phyloP scores from a whole-genome alignment of 2,113 vertebrate species.

The Campylomormyrus numenius region DNA sequence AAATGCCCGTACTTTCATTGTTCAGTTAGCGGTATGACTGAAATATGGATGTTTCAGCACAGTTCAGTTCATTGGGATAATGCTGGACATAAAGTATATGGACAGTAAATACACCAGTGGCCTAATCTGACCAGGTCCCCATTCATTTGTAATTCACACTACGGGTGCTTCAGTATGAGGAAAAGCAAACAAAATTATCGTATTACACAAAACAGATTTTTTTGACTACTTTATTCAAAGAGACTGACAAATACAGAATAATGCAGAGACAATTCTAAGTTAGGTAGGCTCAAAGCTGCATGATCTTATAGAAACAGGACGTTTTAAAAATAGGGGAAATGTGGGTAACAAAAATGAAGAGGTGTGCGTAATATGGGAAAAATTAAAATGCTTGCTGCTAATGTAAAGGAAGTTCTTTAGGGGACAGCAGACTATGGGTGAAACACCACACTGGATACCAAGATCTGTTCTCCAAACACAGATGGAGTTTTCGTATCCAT shows the following conservation, averaged over 20 bases:
- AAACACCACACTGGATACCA: neutral
- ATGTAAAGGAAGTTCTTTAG: neutral
- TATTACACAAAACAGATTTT: neutral
- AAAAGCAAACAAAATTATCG: neutral
- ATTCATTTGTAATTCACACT: neutral
- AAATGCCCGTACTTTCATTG: neutral
- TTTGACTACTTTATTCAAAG: constrained; percentile 15
- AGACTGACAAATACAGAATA: constrained; percentile 7
- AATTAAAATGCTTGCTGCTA: neutral
- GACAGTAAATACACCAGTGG: neutral
- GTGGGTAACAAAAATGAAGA: neutral
- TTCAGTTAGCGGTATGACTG: neutral
- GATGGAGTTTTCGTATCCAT: neutral
- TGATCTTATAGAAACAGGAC: neutral
- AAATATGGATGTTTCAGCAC: neutral
- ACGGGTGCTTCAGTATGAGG: neutral
- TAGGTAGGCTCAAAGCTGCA: neutral
- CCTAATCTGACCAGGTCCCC: neutral
- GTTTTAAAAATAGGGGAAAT: neutral
- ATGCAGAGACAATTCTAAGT: neutral
- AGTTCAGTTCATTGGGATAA: neutral
- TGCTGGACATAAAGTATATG: neutral
- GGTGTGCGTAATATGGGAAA: neutral
- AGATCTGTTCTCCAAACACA: neutral
- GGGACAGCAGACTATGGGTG: neutral